phyloP scores from a whole-genome alignment of 1,140 invertebrate genomes.

The Heliconius himera region DNA sequence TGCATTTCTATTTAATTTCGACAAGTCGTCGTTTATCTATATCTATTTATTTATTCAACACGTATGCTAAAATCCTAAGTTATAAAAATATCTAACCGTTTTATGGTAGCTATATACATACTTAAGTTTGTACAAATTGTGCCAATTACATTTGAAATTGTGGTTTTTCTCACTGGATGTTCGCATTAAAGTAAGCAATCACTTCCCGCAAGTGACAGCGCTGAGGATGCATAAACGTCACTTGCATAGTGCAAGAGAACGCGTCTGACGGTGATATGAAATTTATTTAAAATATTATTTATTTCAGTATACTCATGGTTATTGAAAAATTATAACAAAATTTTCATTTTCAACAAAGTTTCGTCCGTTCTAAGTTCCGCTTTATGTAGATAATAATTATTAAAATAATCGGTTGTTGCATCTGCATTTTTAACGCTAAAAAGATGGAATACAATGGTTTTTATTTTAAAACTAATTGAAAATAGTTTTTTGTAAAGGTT shows the following conservation, averaged over 20 bases:
- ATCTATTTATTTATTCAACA: too few relatives aligned
- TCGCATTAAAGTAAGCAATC: neutral
- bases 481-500: neutral
- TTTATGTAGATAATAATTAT: neutral
- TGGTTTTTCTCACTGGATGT: neutral
- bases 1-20: too few relatives aligned
- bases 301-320: neutral
- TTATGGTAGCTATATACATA: neutral
- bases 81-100: neutral
- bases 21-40: too few relatives aligned
- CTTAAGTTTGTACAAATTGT: too few relatives aligned
- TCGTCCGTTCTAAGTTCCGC: neutral
- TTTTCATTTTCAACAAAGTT: too few relatives aligned
- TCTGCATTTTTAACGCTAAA: neutral
- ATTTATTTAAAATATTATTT: neutral
- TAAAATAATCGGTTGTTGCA: neutral
- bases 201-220: neutral
- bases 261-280: neutral
- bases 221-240: neutral
- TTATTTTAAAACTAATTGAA: neutral
- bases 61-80: too few relatives aligned
- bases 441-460: neutral
- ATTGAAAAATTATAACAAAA: neutral
- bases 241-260: neutral
- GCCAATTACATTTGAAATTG: neutral